phyloP scores from a whole-genome alignment of 2,797 vertebrate genomes.

The Lophura swinhoii region DNA sequence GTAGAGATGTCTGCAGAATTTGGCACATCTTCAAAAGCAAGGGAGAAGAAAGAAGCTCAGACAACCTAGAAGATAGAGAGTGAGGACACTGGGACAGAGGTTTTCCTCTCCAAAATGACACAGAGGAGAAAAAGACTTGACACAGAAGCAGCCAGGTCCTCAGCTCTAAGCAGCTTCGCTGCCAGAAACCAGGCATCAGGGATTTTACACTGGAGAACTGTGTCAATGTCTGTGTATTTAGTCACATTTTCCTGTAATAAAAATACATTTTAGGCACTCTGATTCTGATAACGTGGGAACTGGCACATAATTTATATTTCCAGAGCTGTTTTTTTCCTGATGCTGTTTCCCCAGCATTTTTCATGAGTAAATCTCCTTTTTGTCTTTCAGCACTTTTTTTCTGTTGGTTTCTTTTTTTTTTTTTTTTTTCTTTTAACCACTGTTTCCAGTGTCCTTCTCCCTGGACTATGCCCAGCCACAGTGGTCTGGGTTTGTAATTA shows the following conservation, averaged over 20 bases:
- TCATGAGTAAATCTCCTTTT: conserved; percentile 12
- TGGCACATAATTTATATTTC: conserved; percentile 7
- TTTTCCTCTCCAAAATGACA: not conserved
- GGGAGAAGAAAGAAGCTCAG: not conserved
- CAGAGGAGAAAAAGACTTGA: not conserved
- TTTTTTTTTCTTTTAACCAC: not conserved
- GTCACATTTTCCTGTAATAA: conserved; percentile 53
- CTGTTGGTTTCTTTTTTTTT: too few relatives aligned
- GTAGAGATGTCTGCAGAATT: not conserved
- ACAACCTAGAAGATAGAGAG: not conserved
- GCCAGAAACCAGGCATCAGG: not conserved
- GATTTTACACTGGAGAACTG: conserved; percentile 16
- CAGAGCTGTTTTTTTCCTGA: not conserved
- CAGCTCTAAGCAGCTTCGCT: not conserved
- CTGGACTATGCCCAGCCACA: conserved; percentile 23
- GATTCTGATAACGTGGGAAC: conserved; percentile 43
- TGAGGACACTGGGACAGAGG: not conserved
- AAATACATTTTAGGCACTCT: conserved; percentile 14
- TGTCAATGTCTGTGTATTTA: conserved; percentile 37
- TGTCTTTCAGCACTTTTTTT: not conserved
- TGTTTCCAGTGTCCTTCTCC: conserved; percentile 50
- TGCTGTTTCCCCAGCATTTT: not conserved
- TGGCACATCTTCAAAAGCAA: rapidly evolving
- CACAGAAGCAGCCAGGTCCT: not conserved
- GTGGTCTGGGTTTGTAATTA: conserved; percentile 58